Evolutionary conservation across 2,113 vertebrate species (phyloP).

Genomic region (Bufo gargarizans): DNA sequence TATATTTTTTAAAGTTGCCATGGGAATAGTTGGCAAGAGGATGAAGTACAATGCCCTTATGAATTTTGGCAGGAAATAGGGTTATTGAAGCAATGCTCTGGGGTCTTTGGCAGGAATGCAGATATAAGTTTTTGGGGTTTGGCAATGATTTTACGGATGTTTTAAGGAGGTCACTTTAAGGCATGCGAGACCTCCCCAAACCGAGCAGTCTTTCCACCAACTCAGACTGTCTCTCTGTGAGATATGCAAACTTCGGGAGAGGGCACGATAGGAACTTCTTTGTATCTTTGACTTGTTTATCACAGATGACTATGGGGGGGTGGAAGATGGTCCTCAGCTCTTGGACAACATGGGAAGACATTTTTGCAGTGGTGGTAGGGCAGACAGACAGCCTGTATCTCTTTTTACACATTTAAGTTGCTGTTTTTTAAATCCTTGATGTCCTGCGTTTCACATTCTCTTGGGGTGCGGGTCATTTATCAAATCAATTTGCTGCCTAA

Average conservation of each 20-base stretch:
- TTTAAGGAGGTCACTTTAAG: conserved; percentile 56
- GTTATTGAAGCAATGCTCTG: conserved; percentile 49
- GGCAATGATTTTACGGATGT: conserved; percentile 24
- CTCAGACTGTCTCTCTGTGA: conserved; percentile 8
- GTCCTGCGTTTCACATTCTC: neutral
- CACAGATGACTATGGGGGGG: neutral
- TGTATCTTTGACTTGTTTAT: conserved; percentile 5
- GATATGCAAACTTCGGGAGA: conserved; percentile 8
- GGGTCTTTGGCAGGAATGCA: conserved; percentile 56
- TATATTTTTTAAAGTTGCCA: neutral
- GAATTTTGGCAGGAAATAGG: conserved; percentile 35
- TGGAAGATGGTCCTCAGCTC: neutral
- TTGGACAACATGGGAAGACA: conserved; percentile 40
- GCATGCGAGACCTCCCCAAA: conserved; percentile 56
- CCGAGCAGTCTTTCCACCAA: conserved; percentile 28
- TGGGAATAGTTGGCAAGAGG: conserved; percentile 10
- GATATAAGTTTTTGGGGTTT: conserved; percentile 42
- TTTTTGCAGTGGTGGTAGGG: neutral
- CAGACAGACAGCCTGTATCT: conserved; percentile 20
- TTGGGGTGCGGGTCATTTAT: conserved; percentile 42
- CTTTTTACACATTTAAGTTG: neutral
- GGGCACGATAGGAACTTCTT: neutral
- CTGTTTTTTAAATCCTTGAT: neutral
- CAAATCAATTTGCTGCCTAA: neutral
- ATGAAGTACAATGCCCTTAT: conserved; percentile 41